Base-by-base conservation (phyloP, 2,797 vertebrate genomes). In the Scleropages formosus region DNA sequence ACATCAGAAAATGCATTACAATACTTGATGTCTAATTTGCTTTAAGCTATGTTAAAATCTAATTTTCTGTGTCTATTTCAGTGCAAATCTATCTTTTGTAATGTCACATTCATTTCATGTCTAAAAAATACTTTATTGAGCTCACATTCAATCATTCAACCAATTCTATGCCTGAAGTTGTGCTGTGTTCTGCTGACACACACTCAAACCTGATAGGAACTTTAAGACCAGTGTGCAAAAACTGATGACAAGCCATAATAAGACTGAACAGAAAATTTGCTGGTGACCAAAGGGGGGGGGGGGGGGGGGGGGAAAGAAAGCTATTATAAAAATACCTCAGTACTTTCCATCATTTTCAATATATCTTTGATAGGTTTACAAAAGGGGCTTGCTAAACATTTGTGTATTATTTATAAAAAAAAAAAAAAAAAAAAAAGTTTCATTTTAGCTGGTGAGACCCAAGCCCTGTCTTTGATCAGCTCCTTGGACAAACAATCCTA, bases 121-220 rank as follows among this genome's bases (percentile, higher is more conserved):
- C 46, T 61, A 64, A 60, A 74, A 77, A 47, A 70, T 81, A 58
- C 67, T 79, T 69, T 69, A 61, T 12, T 76, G 72, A 62, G 61
- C 80, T 84, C 78, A 86, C 78, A 82, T 83, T 88, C 78, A 47
- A 67, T 72, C 49, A 39, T 20, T 7, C 79, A 76, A 78, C 78
- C 80, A 84, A 39, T 39, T 78, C 78, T 81, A 78, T 75, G 79
- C 80, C 10, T 60, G 44, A 24, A 61, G 39, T 39, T 62, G 59
- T 76, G 74, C 79, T 81, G 80, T 84, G 82, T 80, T 80, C 78
- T 13, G 65, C 46, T 69, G 72, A 80, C 75, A 80, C 26, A 76
- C 71, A 75, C 15, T 20, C 47, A 16, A 8, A 62, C 66, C 65
- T n/a, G 44, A 62, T 59, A n/a, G 67, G 77, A 72, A 61, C 39